These are phyloP conservation scores for Gerosis bhagava DNA, from an alignment of 2,888 invertebrate genomes.

Conservation along the genomic window DNA sequence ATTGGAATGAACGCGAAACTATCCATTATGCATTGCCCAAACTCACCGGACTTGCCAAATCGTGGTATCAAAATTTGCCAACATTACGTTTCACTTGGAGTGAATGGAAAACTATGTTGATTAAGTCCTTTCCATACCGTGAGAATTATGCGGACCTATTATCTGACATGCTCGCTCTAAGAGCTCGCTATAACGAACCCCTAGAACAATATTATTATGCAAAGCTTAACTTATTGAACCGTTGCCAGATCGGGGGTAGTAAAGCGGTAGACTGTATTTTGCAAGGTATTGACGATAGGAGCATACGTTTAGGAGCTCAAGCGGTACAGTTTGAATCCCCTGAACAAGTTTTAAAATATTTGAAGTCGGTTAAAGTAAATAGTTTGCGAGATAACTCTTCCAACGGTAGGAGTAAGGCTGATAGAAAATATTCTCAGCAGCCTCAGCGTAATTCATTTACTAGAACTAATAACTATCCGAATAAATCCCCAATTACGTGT, in stretches of 20 bases:
- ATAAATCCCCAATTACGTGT: not conserved
- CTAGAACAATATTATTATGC: slow-evolving; percentile 31
- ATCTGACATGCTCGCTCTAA: slow-evolving; percentile 28
- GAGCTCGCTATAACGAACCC: slow-evolving; percentile 22
- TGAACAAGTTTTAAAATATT: not conserved
- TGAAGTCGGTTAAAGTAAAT: not conserved
- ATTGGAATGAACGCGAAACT: slow-evolving; percentile 14
- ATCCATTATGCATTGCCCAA: slow-evolving; percentile 15
- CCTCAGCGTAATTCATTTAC: too few species aligned
- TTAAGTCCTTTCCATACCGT: not conserved
- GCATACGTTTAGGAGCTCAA: slow-evolving; percentile 16
- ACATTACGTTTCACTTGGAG: not conserved
- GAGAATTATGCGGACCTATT: slow-evolving; percentile 18
- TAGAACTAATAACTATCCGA: too few species aligned
- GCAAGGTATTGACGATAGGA: slow-evolving; percentile 27
- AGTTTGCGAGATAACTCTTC: not conserved
- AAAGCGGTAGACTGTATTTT: slow-evolving; percentile 27
- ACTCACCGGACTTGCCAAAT: slow-evolving; percentile 11
- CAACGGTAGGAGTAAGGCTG: not conserved
- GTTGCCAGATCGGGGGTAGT: slow-evolving; percentile 14
- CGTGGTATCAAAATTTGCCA: slow-evolving; percentile 12
- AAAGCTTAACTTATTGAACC: slow-evolving; percentile 29
- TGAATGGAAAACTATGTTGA: not conserved
- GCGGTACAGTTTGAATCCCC: not conserved
- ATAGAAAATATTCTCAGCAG: not conserved